A percentile compares a stretch with the other conserved stretches of the same genome.
These are phyloP conservation scores for Caenorhabditis macrosperma DNA, from an alignment of 2,888 invertebrate genomes.

Conservation along the genomic window DNA sequence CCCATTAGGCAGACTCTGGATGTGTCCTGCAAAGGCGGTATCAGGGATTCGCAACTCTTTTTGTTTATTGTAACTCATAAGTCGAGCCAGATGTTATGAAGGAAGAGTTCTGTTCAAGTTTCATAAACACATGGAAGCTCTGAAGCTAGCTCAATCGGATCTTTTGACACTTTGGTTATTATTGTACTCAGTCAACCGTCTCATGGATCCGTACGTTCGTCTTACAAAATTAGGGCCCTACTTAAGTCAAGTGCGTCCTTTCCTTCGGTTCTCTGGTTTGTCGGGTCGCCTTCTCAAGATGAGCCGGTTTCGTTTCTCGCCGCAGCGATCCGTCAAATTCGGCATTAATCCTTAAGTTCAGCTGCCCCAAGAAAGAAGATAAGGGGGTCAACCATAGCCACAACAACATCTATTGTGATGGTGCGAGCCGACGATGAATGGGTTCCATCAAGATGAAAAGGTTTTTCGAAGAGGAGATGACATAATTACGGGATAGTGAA, in stretches of 20 bases:
- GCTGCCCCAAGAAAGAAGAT: slow-evolving; percentile 6
- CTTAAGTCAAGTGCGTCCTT: slow-evolving; percentile 11
- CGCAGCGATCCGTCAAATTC: slow-evolving; percentile 41
- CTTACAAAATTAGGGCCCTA: background rate
- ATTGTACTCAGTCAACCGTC: background rate
- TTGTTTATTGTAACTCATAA: slow-evolving; percentile 13
- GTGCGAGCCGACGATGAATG: background rate
- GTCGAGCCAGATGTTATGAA: slow-evolving; percentile 20
- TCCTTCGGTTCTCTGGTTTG: slow-evolving; percentile 1
- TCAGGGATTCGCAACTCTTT: slow-evolving; percentile 15
- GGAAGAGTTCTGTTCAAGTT: background rate
- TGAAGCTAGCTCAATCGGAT: no score
- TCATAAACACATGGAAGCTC: background rate
- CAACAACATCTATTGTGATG: background rate
- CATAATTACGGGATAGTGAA: slow-evolving; percentile 4
- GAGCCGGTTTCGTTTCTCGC: background rate
- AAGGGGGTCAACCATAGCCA: slow-evolving; percentile 16
- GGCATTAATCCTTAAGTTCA: slow-evolving; percentile 46
- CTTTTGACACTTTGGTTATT: background rate
- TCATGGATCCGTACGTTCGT: background rate
- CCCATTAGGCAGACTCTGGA: slow-evolving; percentile 3
- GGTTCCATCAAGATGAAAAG: no score
- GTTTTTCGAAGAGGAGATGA: background rate
- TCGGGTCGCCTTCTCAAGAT: slow-evolving; percentile 7
- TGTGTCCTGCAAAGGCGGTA: background rate